Conservation (phyloP, 1,140 invertebrate genomes). For the Tribolium castaneum region DNA sequence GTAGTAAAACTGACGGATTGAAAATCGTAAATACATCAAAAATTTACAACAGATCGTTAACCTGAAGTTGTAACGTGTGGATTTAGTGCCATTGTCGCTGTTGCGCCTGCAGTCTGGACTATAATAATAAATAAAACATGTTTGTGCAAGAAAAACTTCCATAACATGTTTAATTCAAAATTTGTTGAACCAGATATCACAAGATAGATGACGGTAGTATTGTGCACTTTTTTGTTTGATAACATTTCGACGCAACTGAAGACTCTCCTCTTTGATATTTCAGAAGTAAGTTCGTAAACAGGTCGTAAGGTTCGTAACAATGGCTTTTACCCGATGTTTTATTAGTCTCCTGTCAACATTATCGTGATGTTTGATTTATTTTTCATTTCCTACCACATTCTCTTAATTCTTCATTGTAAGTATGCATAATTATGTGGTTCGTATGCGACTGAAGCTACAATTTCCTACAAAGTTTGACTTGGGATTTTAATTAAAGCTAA, state of each 20-base stretch:
- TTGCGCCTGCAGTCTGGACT: background rate
- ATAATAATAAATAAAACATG: conserved; percentile 21
- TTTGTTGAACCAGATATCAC: background rate
- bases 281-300: conserved; percentile 6
- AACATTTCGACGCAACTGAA: conserved; percentile 6
- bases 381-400: background rate
- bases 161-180: conserved; percentile 24
- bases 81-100: background rate
- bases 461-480: background rate
- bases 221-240: conserved; percentile 13
- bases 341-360: conserved; percentile 10
- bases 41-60: background rate
- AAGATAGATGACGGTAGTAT: background rate
- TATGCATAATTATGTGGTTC: no score
- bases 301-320: background rate
- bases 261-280: conserved; percentile 18
- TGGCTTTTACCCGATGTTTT: background rate
- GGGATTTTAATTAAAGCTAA: background rate
- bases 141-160: conserved; percentile 5
- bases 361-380: conserved; percentile 7
- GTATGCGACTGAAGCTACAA: background rate
- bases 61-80: background rate
- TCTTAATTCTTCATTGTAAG: background rate
- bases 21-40: background rate
- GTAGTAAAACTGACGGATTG: background rate